Evolutionary conservation across 2,888 invertebrate species (phyloP).

Genomic region (Lasioglossum oenotherae): DNA sequence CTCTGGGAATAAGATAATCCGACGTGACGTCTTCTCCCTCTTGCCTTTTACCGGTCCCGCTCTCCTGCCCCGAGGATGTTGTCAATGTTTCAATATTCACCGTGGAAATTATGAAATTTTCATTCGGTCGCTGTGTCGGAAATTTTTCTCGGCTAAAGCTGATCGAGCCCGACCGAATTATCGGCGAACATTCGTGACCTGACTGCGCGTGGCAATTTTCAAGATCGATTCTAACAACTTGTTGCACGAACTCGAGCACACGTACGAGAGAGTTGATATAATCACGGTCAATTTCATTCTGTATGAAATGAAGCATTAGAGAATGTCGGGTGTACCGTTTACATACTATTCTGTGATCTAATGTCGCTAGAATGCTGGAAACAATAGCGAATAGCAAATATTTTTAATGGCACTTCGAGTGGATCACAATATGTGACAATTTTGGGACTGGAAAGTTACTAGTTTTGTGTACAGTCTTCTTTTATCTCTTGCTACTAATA

Average conservation of each 20-base stretch:
- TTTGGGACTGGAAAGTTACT: not conserved
- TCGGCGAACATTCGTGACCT: not conserved
- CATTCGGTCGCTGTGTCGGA: not conserved
- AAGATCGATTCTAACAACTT: not conserved
- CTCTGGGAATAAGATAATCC: constrained; percentile 56
- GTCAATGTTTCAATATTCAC: constrained; percentile 46
- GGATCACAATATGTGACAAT: not conserved
- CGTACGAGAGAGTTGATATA: not conserved
- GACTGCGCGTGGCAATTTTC: not conserved
- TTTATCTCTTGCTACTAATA: too few species aligned
- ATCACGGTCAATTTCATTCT: not conserved
- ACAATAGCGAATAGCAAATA: too few species aligned
- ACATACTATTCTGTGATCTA: not conserved
- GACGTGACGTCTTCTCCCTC: constrained; percentile 15
- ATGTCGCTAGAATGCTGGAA: not conserved
- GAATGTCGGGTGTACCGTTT: not conserved
- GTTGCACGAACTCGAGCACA: not conserved
- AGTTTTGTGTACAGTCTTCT: too few species aligned
- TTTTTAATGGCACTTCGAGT: too few species aligned
- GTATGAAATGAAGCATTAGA: not conserved
- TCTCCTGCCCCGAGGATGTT: constrained; percentile 19
- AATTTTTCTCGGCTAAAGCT: not conserved
- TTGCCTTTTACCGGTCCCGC: not conserved
- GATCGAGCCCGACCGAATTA: not conserved
- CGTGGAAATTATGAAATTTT: constrained; percentile 23